Evolutionary conservation across 92 coral and sea anemone species (phyloP), one percentile per base, ranked within the genome.

Genomic region (Umimayanthus chanpuru): DNA sequence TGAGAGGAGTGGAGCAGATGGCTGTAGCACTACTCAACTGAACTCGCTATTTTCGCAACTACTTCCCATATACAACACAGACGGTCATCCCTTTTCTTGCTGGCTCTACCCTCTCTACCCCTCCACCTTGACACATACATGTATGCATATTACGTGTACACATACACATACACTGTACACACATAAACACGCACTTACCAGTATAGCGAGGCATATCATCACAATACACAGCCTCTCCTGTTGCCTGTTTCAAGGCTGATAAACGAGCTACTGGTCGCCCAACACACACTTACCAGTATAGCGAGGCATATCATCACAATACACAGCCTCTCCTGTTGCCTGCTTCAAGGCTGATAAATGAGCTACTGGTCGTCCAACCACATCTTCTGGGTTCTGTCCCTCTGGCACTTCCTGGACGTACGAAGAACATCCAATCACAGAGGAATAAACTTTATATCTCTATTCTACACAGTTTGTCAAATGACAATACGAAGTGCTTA

Each of bases 161-260:
- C 56, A 49, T 11, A 15, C 66, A 18, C 68, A 18, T 49, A 49
- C 8, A 61, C 5, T 14, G 1, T 9, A 1, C 21, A 18, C 68
- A 61, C 14, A 61, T 18, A 61, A 25, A 61, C n/a, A 61, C 7
- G 20, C 26, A 61, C 68, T 20, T 7, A 61, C 26, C 8, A 43
- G 0, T 47, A 61, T 7, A 5, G 56, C 9, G 90, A 12, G 98
- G 98, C 79, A 95, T 95, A 76, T 95, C 96, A 76, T 95, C 98
- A 55, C 94, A 86, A 74, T 95, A 95, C 32, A 92, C 88, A 79
- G 98, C 98, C 89, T 95, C 96, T 58, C 98, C 98, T 26, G 94
- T 95, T 32, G 90, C 90, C 74, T 95, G 98, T 81, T 95, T 95
- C 8, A 85, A 79, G 18, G 98, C 98, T 21, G 98, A 85, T 47